phyloP scores from a whole-genome alignment of 2,113 vertebrate species.

The Callorhinus ursinus region DNA sequence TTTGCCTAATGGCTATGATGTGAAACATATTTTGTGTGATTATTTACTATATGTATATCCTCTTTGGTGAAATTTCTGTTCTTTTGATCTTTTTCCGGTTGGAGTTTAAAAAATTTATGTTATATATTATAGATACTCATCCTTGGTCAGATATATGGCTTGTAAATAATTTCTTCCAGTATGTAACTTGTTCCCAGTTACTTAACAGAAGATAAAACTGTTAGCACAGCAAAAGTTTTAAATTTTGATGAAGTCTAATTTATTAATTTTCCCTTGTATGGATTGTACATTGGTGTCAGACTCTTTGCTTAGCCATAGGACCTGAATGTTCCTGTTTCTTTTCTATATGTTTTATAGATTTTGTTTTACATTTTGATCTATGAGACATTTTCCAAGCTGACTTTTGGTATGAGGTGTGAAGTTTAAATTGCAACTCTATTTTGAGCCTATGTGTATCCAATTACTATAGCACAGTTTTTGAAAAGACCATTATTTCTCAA shows the following conservation, averaged over 20 bases:
- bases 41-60: neutral
- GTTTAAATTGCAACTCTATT: constrained; percentile 18
- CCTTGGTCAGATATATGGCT: neutral
- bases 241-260: neutral
- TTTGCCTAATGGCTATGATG: neutral
- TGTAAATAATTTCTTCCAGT: neutral
- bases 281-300: neutral
- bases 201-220: constrained; percentile 5
- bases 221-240: neutral
- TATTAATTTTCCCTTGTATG: neutral
- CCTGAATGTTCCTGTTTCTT: constrained; percentile 18
- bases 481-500: neutral
- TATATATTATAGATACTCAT: neutral
- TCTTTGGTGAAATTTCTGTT: neutral
- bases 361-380: neutral
- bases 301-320: neutral
- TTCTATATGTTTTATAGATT: neutral
- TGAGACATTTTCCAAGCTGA: neutral
- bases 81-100: neutral
- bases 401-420: neutral
- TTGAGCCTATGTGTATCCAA: neutral
- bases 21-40: neutral
- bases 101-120: neutral
- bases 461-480: neutral
- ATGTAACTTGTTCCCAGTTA: neutral